These are phyloP conservation scores for Cremastobaeus sp. DNA, from an alignment of 2,888 invertebrate species.

Conservation along the genomic window DNA sequence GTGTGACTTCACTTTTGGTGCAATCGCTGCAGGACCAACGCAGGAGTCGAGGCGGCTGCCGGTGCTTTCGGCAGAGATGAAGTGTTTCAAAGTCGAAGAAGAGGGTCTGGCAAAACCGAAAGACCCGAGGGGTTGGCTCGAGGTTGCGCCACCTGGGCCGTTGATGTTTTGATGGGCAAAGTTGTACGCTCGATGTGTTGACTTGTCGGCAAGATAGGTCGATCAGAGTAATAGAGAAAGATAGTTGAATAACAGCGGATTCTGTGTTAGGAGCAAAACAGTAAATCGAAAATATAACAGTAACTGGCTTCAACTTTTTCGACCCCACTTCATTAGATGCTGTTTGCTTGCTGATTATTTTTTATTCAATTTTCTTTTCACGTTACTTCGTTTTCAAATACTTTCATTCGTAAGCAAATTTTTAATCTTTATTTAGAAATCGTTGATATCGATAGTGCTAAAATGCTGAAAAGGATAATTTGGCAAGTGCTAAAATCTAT, in stretches of 20 bases:
- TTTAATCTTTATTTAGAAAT: no score
- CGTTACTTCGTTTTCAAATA: no score
- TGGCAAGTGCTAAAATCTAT: no score
- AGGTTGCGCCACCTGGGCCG: conserved; percentile 32
- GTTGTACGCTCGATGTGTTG: conserved; percentile 68
- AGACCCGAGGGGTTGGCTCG: conserved; percentile 8
- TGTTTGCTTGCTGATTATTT: no score
- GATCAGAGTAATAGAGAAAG: conserved; percentile 58
- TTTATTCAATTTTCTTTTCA: no score
- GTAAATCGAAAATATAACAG: conserved; percentile 17
- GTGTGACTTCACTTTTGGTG: conserved; percentile 50
- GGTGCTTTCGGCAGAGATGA: conserved; percentile 55
- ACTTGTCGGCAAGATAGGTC: conserved; percentile 69
- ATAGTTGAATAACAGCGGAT: neutral
- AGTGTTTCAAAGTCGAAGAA: conserved; percentile 55
- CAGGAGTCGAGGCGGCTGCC: conserved; percentile 48
- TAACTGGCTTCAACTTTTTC: no score
- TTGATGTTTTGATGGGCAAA: conserved; percentile 47
- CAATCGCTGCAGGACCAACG: conserved; percentile 23
- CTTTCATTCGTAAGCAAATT: no score
- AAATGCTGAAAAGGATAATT: no score
- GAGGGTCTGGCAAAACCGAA: conserved; percentile 21
- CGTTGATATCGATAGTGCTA: no score
- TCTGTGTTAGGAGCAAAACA: no score
- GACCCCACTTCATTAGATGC: no score